Evolutionary conservation across 1,140 invertebrate genomes (phyloP), one percentile per base, ranked within the genome.

Genomic region (Caenorhabditis inopinata): DNA sequence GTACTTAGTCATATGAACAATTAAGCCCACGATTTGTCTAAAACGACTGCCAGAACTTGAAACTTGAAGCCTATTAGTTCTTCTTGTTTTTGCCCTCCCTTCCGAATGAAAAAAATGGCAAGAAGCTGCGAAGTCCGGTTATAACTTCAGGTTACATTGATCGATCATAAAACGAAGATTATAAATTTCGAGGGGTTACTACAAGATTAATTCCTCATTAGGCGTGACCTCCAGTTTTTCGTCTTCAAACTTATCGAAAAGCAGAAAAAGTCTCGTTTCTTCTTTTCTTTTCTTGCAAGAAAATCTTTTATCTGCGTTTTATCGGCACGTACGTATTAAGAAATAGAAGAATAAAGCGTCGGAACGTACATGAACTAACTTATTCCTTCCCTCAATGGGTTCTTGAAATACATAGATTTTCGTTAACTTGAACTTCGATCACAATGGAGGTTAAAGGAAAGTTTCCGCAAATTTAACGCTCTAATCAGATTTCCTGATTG

Each of bases 21-120:
- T 68, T 32, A 68, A 68, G 38, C 38, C 58, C 58, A 68, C 58
- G 58, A 29, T 68, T 68, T 16, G n/a, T 21, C 9, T 21, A 4
- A 68, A 68, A 32, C 38, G 58, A 38, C 58, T 68, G 58, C 38
- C 58, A 32, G 58, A 68, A 68, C 58, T 68, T 68, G 58, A 68
- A 38, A 68, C 58, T 29, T 68, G 25, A 38, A 68, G 2, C n/a
- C n/a, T 42, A 0, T 21, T 68, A 29, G 51, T 58, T 58, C 27
- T 58, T 58, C 38, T 29, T 68, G 53, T 58, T 21, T 32, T 32
- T 21, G 58, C 42, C 58, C 32, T 68, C 14, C 38, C 14, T 5
- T 7, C 5, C 38, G 58, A 38, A 68, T 16, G 21, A 68, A 68
- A 2, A 68, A 5, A 38, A 1, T 29, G 2, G 12, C 3, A 29